Conservation (phyloP, 2,797 vertebrate genomes). For the Chelon auratus region DNA sequence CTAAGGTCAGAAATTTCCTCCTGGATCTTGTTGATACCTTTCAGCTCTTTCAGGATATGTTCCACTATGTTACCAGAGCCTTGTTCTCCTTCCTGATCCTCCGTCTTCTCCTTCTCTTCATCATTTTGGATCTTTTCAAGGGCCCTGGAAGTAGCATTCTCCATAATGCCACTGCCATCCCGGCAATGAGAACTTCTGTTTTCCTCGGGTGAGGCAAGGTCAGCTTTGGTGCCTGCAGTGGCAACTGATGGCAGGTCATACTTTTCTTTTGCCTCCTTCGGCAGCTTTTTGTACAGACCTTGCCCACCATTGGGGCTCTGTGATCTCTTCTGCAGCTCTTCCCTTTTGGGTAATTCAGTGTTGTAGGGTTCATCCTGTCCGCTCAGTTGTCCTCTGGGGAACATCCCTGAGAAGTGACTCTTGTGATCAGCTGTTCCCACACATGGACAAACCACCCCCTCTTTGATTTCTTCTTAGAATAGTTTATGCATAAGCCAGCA, state of each 20-base stretch:
- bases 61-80: slow-evolving; percentile 81
- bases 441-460: slow-evolving; percentile 45
- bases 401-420: slow-evolving; percentile 78
- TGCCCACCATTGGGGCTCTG: slow-evolving; percentile 80
- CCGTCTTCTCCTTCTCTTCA: slow-evolving; percentile 48
- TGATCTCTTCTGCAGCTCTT: slow-evolving; percentile 75
- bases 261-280: slow-evolving; percentile 83
- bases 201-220: slow-evolving; percentile 30
- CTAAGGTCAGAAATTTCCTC: slow-evolving; percentile 87
- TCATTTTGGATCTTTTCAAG: slow-evolving; percentile 63
- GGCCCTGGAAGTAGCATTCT: slow-evolving; percentile 49
- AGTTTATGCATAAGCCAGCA: slow-evolving; percentile 30
- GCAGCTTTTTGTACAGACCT: slow-evolving; percentile 82
- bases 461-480: slow-evolving; percentile 38
- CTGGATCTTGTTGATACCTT: slow-evolving; percentile 88
- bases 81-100: slow-evolving; percentile 58
- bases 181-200: slow-evolving; percentile 63
- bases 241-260: slow-evolving; percentile 73
- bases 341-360: slow-evolving; percentile 75
- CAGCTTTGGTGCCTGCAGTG: slow-evolving; percentile 36
- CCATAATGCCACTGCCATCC: slow-evolving; percentile 73
- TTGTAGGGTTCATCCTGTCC: slow-evolving; percentile 82
- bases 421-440: slow-evolving; percentile 49
- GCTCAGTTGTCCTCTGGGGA: slow-evolving; percentile 85
- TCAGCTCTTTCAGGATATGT: slow-evolving; percentile 86